Evolutionary conservation across 30 jellyfish, hydroid and myxozoan genomes (phyloP).

Genomic region (Turritopsis dohrnii): DNA sequence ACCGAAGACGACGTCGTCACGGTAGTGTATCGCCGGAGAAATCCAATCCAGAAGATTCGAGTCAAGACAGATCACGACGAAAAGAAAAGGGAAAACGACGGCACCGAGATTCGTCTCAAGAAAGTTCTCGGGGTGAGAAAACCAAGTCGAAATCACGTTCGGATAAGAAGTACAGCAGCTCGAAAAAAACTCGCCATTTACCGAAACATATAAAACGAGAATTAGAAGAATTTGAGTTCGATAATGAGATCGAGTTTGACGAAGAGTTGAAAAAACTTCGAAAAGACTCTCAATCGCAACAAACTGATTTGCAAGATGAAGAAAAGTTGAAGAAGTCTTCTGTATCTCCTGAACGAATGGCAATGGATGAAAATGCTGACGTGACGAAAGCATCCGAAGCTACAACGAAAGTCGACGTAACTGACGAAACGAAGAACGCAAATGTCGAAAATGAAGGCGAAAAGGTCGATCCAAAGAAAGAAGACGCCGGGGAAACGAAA

Average conservation of each 20-base stretch:
- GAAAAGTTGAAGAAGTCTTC: not conserved
- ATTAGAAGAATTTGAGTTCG: constrained; percentile 39
- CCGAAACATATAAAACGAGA: constrained; percentile 39
- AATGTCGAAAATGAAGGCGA: not conserved
- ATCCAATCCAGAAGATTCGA: constrained; percentile 26
- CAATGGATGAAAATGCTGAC: not conserved
- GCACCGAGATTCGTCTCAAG: constrained; percentile 45
- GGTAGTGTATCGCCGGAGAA: not conserved
- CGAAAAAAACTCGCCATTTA: not conserved
- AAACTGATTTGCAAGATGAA: not conserved
- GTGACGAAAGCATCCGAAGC: not conserved
- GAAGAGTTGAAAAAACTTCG: constrained; percentile 28
- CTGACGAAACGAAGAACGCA: not conserved
- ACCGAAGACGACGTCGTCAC: constrained; percentile 33
- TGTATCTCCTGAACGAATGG: not conserved
- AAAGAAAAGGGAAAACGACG: constrained; percentile 51
- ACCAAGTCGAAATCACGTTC: not conserved
- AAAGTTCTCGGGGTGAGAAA: constrained; percentile 19
- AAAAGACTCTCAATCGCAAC: constrained; percentile 2
- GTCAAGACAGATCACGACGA: constrained; percentile 33
- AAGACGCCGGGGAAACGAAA: not conserved
- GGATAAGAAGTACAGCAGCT: not conserved
- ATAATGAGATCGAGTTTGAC: constrained; percentile 35
- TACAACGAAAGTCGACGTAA: not conserved
- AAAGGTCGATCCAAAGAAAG: not conserved